Evolutionary conservation across 2,113 vertebrate genomes (phyloP).

Genomic region (Paedocypris sp.): DNA sequence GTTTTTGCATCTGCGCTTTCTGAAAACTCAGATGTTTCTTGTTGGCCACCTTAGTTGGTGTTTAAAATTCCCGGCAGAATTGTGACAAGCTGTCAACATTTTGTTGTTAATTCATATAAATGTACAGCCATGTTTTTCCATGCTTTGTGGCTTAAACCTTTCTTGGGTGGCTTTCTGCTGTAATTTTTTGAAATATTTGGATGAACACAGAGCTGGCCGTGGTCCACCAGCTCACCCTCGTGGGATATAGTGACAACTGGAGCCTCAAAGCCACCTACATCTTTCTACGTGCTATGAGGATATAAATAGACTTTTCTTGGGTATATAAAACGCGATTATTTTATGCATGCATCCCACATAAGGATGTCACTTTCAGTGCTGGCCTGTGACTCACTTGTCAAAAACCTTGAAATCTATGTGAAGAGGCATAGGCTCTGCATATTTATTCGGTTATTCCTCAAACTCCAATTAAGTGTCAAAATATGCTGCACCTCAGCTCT

Average conservation of each 20-base stretch:
- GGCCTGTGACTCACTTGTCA: slow-evolving; percentile 10
- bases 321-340: slow-evolving; percentile 25
- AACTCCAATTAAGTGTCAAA: slow-evolving; percentile 9
- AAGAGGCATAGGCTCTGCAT: slow-evolving; percentile 4
- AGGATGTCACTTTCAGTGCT: slow-evolving; percentile 13
- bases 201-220: slow-evolving; percentile 10
- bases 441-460: slow-evolving; percentile 14
- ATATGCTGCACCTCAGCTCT: slow-evolving; percentile 4
- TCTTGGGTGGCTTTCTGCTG: slow-evolving; percentile 8
- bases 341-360: slow-evolving; percentile 31
- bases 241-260: background rate
- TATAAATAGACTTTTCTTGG: slow-evolving; percentile 32
- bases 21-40: too few relatives aligned
- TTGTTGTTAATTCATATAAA: background rate
- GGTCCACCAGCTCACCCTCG: background rate
- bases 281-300: slow-evolving; percentile 8
- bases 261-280: slow-evolving; percentile 11
- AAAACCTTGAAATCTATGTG: background rate
- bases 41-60: too few relatives aligned
- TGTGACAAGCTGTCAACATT: slow-evolving; percentile 18
- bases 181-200: slow-evolving; percentile 18
- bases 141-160: background rate
- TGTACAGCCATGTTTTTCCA: slow-evolving; percentile 6
- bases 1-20: too few relatives aligned
- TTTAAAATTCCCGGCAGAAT: too few relatives aligned